phyloP scores from a whole-genome alignment of 2,888 invertebrate species.

The Lithophane semibrunnea region DNA sequence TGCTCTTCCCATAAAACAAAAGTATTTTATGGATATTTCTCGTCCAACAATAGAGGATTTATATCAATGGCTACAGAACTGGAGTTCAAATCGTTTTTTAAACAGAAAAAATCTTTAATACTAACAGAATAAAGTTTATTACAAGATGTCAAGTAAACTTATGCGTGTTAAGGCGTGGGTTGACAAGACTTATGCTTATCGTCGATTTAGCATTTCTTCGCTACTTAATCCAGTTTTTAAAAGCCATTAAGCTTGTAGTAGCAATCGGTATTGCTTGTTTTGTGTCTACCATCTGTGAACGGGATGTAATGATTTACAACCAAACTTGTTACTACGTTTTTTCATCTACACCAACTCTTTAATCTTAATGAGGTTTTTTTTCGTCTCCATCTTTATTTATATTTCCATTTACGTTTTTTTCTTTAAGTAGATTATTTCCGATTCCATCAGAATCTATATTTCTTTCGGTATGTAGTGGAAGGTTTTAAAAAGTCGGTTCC shows the following conservation, averaged over 20 bases:
- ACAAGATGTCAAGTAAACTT: slow-evolving; percentile 58
- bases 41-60: slow-evolving; percentile 67
- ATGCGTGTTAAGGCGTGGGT: slow-evolving; percentile 80
- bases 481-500: slow-evolving; percentile 67
- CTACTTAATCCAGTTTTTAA: slow-evolving; percentile 89
- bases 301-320: slow-evolving; percentile 63
- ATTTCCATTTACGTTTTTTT: slow-evolving; percentile 15
- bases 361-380: slow-evolving; percentile 21
- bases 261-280: slow-evolving; percentile 82
- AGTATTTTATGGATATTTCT: slow-evolving; percentile 52
- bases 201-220: slow-evolving; percentile 88
- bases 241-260: slow-evolving; percentile 88
- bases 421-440: slow-evolving; percentile 4
- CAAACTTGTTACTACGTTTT: slow-evolving; percentile 43
- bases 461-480: slow-evolving; percentile 38
- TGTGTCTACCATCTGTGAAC: slow-evolving; percentile 72
- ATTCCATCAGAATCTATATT: slow-evolving; percentile 10
- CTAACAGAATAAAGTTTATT: slow-evolving; percentile 70
- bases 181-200: slow-evolving; percentile 88
- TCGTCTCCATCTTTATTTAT: slow-evolving; percentile 25
- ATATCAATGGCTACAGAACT: slow-evolving; percentile 60
- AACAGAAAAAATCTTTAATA: slow-evolving; percentile 68
- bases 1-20: slow-evolving; percentile 54
- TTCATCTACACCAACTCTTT: slow-evolving; percentile 33
- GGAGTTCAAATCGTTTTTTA: slow-evolving; percentile 46